Evolutionary conservation across 2,113 vertebrate genomes (phyloP), one percentile per base, ranked within the genome.

Genomic region (Antennarius striatus): DNA sequence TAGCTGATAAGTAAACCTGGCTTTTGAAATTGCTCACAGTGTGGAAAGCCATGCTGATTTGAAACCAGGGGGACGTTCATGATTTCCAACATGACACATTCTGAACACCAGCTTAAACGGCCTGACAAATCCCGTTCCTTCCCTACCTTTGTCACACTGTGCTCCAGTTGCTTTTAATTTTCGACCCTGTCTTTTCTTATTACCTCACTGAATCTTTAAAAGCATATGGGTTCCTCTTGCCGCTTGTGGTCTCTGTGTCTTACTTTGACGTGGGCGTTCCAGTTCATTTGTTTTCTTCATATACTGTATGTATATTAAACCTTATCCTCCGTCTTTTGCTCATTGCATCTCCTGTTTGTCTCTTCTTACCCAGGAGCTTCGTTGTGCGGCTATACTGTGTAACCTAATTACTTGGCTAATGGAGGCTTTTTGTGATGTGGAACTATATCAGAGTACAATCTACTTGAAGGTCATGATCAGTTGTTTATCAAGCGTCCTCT

Each of bases 361-460:
- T 52, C 68, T 73, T 49, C 32, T 59, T 71, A 13, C 49, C 52
- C 53, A 29, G 72, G n/a, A 15, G 9, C 65, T 71, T 78, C 54
- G 61, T 80, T 86, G 84, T 85, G 83, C 75, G 81, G 73, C 75
- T 80, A 73, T 74, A 78, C 82, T 22, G 22, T 22, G 22, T 22
- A 82, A 86, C 73, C 79, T 86, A 81, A 85, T 88, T 89, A 86
- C 74, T 53, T 32, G 10, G 49, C 51, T 86, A 81, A 88, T 79
- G 65, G 79, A 83, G 70, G 79, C 76, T 84, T 51, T 64, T 73
- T 64, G 79, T 65, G 68, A 63, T 63, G 64, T 66, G 64, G 32
- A 36, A 36, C 5, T 36, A 36, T 36, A 36, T 36, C 7, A 36
- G 32, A 36, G 32, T 36, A 69, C 6, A 54, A 13, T 58, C 28